A percentile compares a stretch with the other conserved stretches of the same genome.
phyloP scores from a whole-genome alignment of 2,113 vertebrate genomes.

The Dryoscopus gambensis region DNA sequence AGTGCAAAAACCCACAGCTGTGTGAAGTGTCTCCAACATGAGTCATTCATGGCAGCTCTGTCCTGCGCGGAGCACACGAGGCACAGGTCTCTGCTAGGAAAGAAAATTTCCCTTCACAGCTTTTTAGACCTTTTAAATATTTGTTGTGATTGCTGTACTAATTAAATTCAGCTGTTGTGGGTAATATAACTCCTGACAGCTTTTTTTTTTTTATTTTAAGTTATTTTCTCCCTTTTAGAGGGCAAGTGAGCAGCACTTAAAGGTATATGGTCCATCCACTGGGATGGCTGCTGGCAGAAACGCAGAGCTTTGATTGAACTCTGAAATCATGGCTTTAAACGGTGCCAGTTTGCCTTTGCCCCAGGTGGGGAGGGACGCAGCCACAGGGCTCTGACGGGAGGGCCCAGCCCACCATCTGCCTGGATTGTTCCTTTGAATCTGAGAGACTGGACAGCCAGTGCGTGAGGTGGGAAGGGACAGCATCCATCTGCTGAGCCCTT shows the following conservation, averaged over 20 bases:
- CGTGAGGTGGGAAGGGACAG: neutral
- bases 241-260: slow-evolving; percentile 31
- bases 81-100: neutral
- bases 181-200: slow-evolving; percentile 54
- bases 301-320: neutral
- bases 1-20: neutral
- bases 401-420: neutral
- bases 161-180: slow-evolving; percentile 64
- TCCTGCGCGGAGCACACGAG: rapidly evolving
- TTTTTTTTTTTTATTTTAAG: neutral
- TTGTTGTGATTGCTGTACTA: slow-evolving; percentile 60
- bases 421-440: neutral
- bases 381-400: neutral
- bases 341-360: neutral
- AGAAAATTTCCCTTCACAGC: slow-evolving; percentile 57
- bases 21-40: neutral
- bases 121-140: slow-evolving; percentile 55
- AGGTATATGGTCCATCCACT: neutral
- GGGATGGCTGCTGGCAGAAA: slow-evolving; percentile 19
- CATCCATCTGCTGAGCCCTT: neutral
- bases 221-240: slow-evolving; percentile 28
- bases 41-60: neutral
- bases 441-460: too few species aligned
- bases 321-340: neutral
- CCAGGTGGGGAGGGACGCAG: rapidly evolving